Conservation (phyloP, 53 echinoderm and acorn worm genomes). For the Astropecten irregularis region DNA sequence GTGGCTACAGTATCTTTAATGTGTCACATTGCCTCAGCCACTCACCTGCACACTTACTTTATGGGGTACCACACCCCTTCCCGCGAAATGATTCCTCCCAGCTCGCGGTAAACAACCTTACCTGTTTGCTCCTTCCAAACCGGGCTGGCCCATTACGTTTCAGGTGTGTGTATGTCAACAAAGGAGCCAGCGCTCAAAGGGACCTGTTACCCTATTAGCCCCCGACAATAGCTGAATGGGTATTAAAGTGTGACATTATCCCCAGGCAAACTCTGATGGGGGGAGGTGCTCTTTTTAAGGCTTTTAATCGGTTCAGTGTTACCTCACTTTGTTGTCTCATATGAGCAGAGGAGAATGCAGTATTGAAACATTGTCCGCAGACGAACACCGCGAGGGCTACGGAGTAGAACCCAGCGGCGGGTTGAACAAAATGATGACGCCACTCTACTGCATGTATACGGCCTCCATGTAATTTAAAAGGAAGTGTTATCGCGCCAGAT, state of each 20-base stretch:
- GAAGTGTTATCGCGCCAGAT: too few species aligned
- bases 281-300: not conserved
- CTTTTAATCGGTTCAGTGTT: conserved; percentile 21
- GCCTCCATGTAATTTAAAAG: too few species aligned
- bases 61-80: conserved; percentile 53
- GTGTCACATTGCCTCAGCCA: too few species aligned
- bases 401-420: not conserved
- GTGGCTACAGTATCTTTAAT: too few species aligned
- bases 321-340: conserved; percentile 29
- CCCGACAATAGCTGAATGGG: conserved; percentile 46
- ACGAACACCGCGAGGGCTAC: too few species aligned
- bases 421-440: conserved; percentile 4
- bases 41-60: too few species aligned
- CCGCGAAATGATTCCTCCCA: conserved; percentile 25
- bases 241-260: conserved; percentile 6
- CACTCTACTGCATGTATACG: not conserved
- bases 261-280: conserved; percentile 15
- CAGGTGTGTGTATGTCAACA: conserved; percentile 21
- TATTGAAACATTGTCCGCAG: conserved; percentile 13
- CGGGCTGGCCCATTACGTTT: conserved; percentile 30
- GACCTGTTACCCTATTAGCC: conserved; percentile 24
- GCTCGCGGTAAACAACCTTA: not conserved
- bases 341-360: not conserved
- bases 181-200: not conserved
- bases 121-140: not conserved